Base-by-base conservation (phyloP, 37 sponge, comb jelly and placozoan species). In the Haliclona indistincta region DNA sequence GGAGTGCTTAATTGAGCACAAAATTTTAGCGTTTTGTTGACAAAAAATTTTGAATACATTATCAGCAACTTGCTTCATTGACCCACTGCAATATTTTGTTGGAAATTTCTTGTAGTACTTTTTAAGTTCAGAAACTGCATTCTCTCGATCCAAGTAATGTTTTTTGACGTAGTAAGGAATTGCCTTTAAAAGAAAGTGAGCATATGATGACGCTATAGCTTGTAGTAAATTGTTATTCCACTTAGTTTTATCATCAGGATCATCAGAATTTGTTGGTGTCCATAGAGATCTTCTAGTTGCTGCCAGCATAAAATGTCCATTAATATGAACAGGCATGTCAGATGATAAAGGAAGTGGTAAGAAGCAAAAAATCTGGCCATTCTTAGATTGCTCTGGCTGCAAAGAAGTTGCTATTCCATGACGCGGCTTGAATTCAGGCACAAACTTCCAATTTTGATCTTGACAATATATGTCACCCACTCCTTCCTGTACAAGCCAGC, bases 291-390 rank as follows among this genome's bases (percentile, higher is more conserved):
- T 53, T 4, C 81, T 34, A 38, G 35, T 58, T 3, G 73, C 13
- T 63, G 71, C 64, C 20, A 85, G 35, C 19, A 68, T 43, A 39
- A 85, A 85, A 19, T 85, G 73, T 15, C 86, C 86, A 77, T 85
- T 54, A 4, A 85, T 49, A 51, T 79, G 79, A 35, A 85, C 73
- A 36, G 79, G 74, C 38, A 78, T 51, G 2, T 22, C n/a, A 30
- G 68, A 52, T 19, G 11, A 17, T n/a, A 45, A 23, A 56, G 86
- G 79, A 0, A 85, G 58, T 15, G 86, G 86, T 32, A 85, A 53
- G 29, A 81, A 85, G 13, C 74, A 78, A 55, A 73, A 85, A 1
- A 73, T 30, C 30, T 43, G n/a, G 13, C 79, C 78, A 13, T 23
- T 26, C 15, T 38, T 10, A 28, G 6, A 25, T 28, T 1, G 32